Evolutionary conservation across 2,888 invertebrate genomes (phyloP).

Genomic region (Lacanobia oleracea): DNA sequence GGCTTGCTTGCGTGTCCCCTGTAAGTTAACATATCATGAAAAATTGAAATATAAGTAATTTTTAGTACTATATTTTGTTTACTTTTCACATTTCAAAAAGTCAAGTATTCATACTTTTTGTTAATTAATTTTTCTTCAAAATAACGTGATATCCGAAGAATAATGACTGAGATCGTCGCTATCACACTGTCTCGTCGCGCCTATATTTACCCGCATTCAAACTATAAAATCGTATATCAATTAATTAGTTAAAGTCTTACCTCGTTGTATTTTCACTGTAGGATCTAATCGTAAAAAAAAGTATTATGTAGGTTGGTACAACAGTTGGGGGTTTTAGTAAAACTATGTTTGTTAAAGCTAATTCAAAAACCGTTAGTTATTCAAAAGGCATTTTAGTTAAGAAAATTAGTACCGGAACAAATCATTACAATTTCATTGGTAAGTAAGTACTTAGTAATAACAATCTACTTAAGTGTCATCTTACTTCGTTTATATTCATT

Average conservation of each 20-base stretch:
- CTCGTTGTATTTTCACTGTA: background rate
- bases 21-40: background rate
- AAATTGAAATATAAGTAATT: background rate
- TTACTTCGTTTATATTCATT: slow-evolving; percentile 1
- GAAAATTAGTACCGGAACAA: background rate
- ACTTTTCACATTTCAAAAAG: too few relatives aligned
- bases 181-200: too few relatives aligned
- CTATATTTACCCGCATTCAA: too few relatives aligned
- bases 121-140: too few relatives aligned
- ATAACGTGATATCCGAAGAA: too few relatives aligned
- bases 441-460: background rate
- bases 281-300: background rate
- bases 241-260: background rate
- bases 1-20: background rate
- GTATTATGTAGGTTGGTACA: too few relatives aligned
- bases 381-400: background rate
- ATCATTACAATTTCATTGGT: background rate
- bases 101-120: too few relatives aligned
- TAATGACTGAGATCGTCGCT: background rate
- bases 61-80: too few relatives aligned
- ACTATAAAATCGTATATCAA: too few relatives aligned
- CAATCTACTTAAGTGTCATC: background rate
- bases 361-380: background rate
- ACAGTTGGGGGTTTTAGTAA: too few relatives aligned
- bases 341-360: background rate